Evolutionary conservation across 2,797 vertebrate genomes (phyloP).

Genomic region (Sebastes iracundus): DNA sequence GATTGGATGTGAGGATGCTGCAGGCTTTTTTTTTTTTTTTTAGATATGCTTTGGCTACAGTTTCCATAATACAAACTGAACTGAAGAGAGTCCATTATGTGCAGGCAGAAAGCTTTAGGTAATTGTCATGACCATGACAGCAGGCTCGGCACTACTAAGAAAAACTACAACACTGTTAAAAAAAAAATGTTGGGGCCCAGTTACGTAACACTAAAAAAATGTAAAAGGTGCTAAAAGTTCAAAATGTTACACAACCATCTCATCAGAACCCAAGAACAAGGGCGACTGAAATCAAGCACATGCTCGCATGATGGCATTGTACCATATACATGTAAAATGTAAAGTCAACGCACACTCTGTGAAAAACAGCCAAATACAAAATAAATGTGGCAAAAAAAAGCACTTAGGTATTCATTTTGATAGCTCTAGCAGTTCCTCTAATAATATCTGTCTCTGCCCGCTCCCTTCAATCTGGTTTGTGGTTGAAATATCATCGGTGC

Average conservation of each 20-base stretch:
- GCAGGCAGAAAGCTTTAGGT: constrained; percentile 13
- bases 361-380: constrained; percentile 44
- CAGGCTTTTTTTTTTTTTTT: background rate
- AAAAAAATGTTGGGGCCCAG: constrained; percentile 2
- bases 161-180: constrained; percentile 33
- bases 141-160: constrained; percentile 72
- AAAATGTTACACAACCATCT: constrained; percentile 21
- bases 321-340: constrained; percentile 12
- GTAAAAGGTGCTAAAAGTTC: constrained; percentile 36
- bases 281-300: constrained; percentile 61
- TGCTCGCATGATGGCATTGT: constrained; percentile 33
- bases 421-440: constrained; percentile 21
- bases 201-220: constrained; percentile 48
- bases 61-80: constrained; percentile 24
- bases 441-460: constrained; percentile 2
- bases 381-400: constrained; percentile 65
- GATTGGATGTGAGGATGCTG: constrained; percentile 25
- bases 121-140: constrained; percentile 78
- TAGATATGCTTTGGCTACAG: constrained; percentile 4
- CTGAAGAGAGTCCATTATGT: constrained; percentile 5
- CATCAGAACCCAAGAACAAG: constrained; percentile 22
- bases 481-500: background rate
- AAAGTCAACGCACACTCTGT: constrained; percentile 11
- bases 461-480: constrained; percentile 10
- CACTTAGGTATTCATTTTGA: constrained; percentile 58